phyloP scores from a whole-genome alignment of 2,888 invertebrate species.

The Ochlodes sylvanus region DNA sequence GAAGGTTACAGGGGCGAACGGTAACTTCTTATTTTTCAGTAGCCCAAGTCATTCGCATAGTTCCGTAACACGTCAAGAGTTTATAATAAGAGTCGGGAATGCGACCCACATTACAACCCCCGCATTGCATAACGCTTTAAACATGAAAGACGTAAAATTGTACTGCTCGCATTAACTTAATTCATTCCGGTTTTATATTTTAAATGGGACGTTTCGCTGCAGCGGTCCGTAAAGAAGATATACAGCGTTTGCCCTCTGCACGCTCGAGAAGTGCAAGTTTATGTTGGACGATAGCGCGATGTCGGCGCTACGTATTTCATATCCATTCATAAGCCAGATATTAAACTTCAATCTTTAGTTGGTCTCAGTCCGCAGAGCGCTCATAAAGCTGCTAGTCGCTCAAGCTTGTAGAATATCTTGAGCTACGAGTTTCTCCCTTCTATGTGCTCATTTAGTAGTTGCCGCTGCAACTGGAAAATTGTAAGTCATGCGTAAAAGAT shows the following conservation, averaged over 20 bases:
- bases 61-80: conserved; percentile 8
- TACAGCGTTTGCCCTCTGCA: conserved; percentile 13
- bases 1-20: too few species aligned
- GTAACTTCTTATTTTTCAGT: not conserved
- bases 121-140: conserved; percentile 29
- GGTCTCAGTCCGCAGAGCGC: not conserved
- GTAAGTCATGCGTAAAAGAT: conserved; percentile 29
- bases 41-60: conserved; percentile 6
- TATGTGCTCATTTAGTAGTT: conserved; percentile 3
- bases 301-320: conserved; percentile 8
- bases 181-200: conserved; percentile 34
- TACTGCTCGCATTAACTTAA: conserved; percentile 36
- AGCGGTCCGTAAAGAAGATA: conserved; percentile 23
- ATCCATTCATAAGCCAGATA: not conserved
- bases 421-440: conserved; percentile 1
- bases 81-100: conserved; percentile 21
- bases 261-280: conserved; percentile 20
- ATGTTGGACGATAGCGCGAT: conserved; percentile 9
- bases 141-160: conserved; percentile 24
- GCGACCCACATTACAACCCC: conserved; percentile 23
- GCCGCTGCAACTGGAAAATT: conserved; percentile 17
- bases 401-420: not conserved
- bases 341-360: not conserved
- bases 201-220: conserved; percentile 33
- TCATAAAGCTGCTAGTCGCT: not conserved